These are phyloP conservation scores for Eupithecia subumbrata DNA, from an alignment of 2,888 invertebrate genomes.

Conservation along the genomic window DNA sequence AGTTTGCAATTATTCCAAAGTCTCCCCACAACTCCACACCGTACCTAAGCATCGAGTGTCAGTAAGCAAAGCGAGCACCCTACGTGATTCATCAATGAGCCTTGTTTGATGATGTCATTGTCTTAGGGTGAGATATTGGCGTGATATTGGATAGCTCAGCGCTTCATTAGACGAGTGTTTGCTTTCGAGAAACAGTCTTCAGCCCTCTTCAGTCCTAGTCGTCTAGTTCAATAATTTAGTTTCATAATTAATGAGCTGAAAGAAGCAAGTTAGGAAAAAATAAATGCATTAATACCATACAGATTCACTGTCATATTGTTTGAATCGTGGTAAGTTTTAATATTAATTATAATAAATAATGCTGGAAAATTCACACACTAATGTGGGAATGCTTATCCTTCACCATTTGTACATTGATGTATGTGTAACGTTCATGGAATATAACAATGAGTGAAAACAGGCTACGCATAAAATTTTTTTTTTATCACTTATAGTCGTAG, in stretches of 20 bases:
- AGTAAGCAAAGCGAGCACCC: conserved; percentile 50
- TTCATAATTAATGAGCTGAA: background rate
- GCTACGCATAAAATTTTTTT: no score
- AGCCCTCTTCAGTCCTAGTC: background rate
- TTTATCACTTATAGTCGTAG: no score
- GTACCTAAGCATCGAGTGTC: conserved; percentile 55
- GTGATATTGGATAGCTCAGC: conserved; percentile 36
- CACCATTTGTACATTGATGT: no score
- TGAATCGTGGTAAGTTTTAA: no score
- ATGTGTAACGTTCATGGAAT: no score
- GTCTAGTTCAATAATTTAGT: background rate
- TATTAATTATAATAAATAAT: no score
- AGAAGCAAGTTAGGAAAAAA: background rate
- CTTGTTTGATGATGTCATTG: conserved; percentile 52
- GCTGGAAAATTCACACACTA: no score
- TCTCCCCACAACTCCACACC: conserved; percentile 11
- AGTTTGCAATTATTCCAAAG: conserved; percentile 8
- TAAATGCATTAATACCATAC: background rate
- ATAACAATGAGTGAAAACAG: no score
- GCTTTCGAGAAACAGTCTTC: conserved; percentile 2
- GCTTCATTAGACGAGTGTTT: conserved; percentile 32
- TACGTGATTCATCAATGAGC: conserved; percentile 64
- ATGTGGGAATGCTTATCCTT: no score
- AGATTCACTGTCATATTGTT: background rate
- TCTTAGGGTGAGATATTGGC: conserved; percentile 47